Evolutionary conservation across 1,140 invertebrate genomes (phyloP).

Genomic region (Oryzaephilus surinamensis): DNA sequence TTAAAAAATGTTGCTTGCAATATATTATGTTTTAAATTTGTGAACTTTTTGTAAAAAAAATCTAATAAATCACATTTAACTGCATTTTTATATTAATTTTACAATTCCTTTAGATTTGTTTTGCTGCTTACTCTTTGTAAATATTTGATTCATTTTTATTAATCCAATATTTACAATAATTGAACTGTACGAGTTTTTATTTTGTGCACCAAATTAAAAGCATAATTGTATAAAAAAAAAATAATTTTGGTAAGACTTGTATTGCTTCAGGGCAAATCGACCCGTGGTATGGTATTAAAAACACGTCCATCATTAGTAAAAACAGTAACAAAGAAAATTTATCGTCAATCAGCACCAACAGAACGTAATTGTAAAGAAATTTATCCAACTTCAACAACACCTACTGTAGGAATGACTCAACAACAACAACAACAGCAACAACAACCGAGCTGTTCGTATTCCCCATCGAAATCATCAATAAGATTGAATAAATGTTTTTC

Average conservation of each 20-base stretch:
- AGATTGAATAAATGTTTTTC: conserved; percentile 2
- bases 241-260: conserved; percentile 27
- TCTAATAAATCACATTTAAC: no score
- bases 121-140: not conserved
- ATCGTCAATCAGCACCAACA: conserved; percentile 16
- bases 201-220: not conserved
- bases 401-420: no score
- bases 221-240: conserved; percentile 4
- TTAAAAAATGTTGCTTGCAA: no score
- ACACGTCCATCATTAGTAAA: conserved; percentile 16
- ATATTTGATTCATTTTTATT: conserved; percentile 2
- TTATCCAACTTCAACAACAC: conserved; percentile 9
- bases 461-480: conserved; percentile 7
- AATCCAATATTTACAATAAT: conserved; percentile 2
- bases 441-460: conserved; percentile 27
- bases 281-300: conserved; percentile 20
- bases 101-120: not conserved
- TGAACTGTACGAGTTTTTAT: conserved; percentile 7
- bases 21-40: no score
- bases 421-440: no score
- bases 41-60: no score
- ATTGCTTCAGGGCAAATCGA: conserved; percentile 29
- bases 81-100: not conserved
- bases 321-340: conserved; percentile 20
- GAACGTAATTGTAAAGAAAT: conserved; percentile 29